Evolutionary conservation across 2,888 invertebrate genomes (phyloP).

Genomic region (Theodoxus fluviatilis): DNA sequence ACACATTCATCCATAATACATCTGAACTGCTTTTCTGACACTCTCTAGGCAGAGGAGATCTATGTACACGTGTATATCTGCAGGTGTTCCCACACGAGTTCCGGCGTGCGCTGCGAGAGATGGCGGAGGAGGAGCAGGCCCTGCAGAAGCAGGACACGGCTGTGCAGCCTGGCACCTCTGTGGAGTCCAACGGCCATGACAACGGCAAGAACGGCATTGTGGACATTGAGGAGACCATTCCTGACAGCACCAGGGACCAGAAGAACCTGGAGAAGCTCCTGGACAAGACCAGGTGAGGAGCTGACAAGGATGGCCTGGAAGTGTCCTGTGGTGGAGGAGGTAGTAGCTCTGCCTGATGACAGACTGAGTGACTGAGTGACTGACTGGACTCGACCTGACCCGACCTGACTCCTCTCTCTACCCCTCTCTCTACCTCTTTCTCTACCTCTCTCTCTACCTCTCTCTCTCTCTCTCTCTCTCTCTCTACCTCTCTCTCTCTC

Average conservation of each 20-base stretch:
- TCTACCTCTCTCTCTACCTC: too few relatives aligned
- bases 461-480: too few relatives aligned
- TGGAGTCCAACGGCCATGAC: constrained; percentile 1
- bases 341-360: too few relatives aligned
- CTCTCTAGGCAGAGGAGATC: too few relatives aligned
- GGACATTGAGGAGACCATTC: constrained; percentile 89
- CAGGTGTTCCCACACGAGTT: constrained; percentile 96
- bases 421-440: too few relatives aligned
- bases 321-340: neutral
- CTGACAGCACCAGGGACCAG: constrained; percentile 79
- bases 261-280: constrained; percentile 82
- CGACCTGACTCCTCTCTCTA: too few relatives aligned
- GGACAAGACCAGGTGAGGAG: constrained; percentile 76
- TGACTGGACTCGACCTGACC: too few relatives aligned
- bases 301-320: neutral
- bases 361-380: too few relatives aligned
- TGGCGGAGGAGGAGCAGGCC: constrained; percentile 62
- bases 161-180: neutral
- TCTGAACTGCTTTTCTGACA: too few relatives aligned
- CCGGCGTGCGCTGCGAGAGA: constrained; percentile 82
- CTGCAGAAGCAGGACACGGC: constrained; percentile 18
- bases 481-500: too few relatives aligned
- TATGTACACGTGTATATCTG: too few relatives aligned
- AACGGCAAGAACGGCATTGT: constrained; percentile 66
- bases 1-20: neutral